phyloP scores from a whole-genome alignment of 2,797 vertebrate species.

The Salarias fasciatus region DNA sequence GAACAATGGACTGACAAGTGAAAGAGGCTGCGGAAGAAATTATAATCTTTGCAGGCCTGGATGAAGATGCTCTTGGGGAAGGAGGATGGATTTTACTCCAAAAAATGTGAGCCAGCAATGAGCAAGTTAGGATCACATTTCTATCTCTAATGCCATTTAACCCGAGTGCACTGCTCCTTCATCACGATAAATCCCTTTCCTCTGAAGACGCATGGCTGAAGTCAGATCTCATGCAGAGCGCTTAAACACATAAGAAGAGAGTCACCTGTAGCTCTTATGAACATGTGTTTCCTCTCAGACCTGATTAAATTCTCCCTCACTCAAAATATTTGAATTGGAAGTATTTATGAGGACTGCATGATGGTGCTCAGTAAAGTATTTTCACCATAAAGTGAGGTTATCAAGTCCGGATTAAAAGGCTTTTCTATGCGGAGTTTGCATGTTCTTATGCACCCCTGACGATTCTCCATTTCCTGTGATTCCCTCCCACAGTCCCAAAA shows the following conservation, averaged over 20 bases:
- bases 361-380: too few species aligned
- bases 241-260: constrained; percentile 1
- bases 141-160: constrained; percentile 28
- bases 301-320: too few species aligned
- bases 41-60: not conserved
- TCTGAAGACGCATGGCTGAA: constrained; percentile 21
- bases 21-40: constrained; percentile 7
- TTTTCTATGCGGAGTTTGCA: too few species aligned
- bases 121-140: constrained; percentile 33
- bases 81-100: not conserved
- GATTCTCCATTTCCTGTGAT: too few species aligned
- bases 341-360: too few species aligned
- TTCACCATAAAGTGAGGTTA: too few species aligned
- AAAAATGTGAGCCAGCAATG: constrained; percentile 16
- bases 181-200: constrained; percentile 35
- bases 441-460: too few species aligned
- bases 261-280: too few species aligned
- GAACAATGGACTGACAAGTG: not conserved
- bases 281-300: too few species aligned
- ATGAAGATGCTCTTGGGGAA: not conserved
- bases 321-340: too few species aligned
- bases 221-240: constrained; percentile 19
- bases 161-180: constrained; percentile 8
- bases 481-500: too few species aligned
- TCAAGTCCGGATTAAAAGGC: too few species aligned